These are phyloP conservation scores for Dolomedes plantarius DNA, from an alignment of 2,888 invertebrate species.

Conservation along the genomic window DNA sequence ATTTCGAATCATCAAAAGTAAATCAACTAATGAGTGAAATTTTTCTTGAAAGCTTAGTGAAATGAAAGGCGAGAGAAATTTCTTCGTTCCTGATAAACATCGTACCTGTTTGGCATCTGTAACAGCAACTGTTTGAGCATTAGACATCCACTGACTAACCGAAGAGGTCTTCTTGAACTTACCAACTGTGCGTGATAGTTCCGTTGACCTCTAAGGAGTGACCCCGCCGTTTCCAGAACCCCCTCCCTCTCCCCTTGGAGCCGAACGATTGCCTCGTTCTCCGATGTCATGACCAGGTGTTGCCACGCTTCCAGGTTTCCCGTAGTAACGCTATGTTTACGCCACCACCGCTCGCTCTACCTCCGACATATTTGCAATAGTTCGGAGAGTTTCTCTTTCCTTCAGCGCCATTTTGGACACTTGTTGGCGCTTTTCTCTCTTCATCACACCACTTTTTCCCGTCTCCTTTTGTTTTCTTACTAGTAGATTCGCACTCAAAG, in stretches of 20 bases:
- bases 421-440: slow-evolving; percentile 36
- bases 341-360: background rate
- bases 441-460: too few relatives aligned
- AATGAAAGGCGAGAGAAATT: too few relatives aligned
- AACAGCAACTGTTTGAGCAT: too few relatives aligned
- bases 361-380: slow-evolving; percentile 47
- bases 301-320: slow-evolving; percentile 29
- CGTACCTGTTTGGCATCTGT: too few relatives aligned
- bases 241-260: background rate
- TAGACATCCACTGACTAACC: too few relatives aligned
- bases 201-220: slow-evolving; percentile 37
- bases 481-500: too few relatives aligned
- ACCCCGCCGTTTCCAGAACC: slow-evolving; percentile 1
- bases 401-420: slow-evolving; percentile 57
- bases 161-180: background rate
- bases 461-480: too few relatives aligned
- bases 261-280: slow-evolving; percentile 23
- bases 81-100: too few relatives aligned
- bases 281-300: slow-evolving; percentile 51
- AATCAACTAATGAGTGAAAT: too few relatives aligned
- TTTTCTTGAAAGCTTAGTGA: too few relatives aligned
- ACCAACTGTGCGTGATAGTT: slow-evolving; percentile 38
- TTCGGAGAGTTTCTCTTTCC: slow-evolving; percentile 29
- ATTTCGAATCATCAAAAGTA: too few relatives aligned
- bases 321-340: slow-evolving; percentile 68